A percentile compares a stretch with the other conserved stretches of the same genome.
Conservation (phyloP, 2,113 vertebrate genomes). For the Vulpes vulpes region DNA sequence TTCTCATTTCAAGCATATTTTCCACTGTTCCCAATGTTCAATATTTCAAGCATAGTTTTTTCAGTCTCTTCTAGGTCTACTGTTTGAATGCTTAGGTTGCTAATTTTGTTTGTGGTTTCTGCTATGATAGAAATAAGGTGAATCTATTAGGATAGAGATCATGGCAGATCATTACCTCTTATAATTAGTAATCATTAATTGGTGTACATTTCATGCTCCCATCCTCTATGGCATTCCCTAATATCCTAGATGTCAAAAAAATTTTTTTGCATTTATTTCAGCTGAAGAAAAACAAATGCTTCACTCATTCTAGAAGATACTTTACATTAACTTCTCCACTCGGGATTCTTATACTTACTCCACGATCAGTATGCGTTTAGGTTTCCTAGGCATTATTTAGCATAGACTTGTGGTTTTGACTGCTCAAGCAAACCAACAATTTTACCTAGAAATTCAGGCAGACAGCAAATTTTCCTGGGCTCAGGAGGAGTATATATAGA, state of each 20-base stretch:
- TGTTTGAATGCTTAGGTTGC: neutral
- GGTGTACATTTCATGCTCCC: neutral
- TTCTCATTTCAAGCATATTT: neutral
- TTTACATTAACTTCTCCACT: neutral
- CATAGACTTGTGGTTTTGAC: neutral
- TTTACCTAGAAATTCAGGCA: neutral
- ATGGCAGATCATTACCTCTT: neutral
- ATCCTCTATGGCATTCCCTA: neutral
- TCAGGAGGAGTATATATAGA: neutral
- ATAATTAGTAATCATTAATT: neutral
- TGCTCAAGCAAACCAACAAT: neutral
- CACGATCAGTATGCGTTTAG: neutral
- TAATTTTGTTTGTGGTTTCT: neutral
- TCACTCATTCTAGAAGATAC: neutral
- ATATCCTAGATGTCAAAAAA: neutral
- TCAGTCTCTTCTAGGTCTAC: neutral
- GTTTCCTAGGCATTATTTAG: neutral
- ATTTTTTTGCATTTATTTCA: neutral
- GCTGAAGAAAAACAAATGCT: neutral
- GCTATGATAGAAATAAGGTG: no score
- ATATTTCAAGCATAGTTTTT: neutral
- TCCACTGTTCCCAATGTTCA: neutral
- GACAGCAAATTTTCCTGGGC: neutral
- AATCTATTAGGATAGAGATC: neutral
- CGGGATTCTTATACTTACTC: neutral